A percentile compares a stretch with the other conserved stretches of the same genome.
phyloP scores from a whole-genome alignment of 2,797 vertebrate genomes.

The Pteropus rufus region DNA sequence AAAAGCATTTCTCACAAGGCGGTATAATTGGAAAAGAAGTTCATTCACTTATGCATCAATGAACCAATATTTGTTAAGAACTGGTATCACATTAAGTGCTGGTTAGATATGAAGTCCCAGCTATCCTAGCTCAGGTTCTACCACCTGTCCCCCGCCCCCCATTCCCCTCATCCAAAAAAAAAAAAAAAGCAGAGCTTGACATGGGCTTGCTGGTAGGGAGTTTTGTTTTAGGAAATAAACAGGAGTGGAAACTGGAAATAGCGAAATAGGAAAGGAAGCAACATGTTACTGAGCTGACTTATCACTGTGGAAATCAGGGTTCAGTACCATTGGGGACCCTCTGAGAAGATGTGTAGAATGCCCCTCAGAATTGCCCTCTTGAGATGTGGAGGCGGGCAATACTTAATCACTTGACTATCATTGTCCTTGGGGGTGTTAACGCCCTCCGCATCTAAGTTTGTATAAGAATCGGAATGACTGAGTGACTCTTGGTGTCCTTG shows the following conservation, averaged over 20 bases:
- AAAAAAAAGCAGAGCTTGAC: neutral
- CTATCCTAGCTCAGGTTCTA: neutral
- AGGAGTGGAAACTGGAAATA: neutral
- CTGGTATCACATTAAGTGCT: neutral
- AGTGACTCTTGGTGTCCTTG: neutral
- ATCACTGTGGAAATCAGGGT: neutral
- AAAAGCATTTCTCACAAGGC: neutral
- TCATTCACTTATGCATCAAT: neutral
- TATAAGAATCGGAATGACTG: neutral
- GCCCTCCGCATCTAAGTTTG: neutral
- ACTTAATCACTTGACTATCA: neutral
- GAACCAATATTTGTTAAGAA: neutral
- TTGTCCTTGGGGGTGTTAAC: neutral
- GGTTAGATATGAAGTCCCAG: neutral
- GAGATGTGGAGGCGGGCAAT: neutral
- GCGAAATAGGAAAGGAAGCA: neutral
- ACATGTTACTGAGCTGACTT: neutral
- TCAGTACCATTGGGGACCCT: neutral
- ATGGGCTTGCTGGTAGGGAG: neutral
- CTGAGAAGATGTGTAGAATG: neutral
- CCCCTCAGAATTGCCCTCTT: neutral
- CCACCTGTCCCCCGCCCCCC: fast-evolving
- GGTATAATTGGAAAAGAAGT: neutral
- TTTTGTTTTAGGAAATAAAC: neutral
- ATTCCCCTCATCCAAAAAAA: too few species aligned